A percentile compares a stretch with the other conserved stretches of the same genome.
phyloP scores from a whole-genome alignment of 2,797 vertebrate species.

The Lemur catta region DNA sequence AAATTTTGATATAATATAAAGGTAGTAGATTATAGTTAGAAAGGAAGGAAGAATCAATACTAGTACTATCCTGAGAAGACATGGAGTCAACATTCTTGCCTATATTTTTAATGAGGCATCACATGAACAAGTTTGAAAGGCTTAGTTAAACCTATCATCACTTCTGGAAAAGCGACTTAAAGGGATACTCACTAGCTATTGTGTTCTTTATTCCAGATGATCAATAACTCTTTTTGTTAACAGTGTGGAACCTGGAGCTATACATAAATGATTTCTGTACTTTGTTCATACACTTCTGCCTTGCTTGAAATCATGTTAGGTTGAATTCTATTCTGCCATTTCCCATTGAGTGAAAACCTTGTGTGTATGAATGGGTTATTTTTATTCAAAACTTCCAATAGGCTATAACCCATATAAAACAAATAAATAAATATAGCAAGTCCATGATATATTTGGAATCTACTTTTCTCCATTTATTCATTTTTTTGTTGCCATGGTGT shows the following conservation, averaged over 20 bases:
- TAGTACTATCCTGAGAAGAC: neutral
- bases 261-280: neutral
- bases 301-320: neutral
- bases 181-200: neutral
- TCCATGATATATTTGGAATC: neutral
- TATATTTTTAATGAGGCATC: neutral
- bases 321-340: neutral
- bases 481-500: neutral
- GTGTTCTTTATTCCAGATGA: neutral
- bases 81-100: neutral
- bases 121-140: neutral
- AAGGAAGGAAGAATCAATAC: neutral
- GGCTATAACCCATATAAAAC: neutral
- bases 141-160: neutral
- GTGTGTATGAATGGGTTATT: neutral
- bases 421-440: neutral
- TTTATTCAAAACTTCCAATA: neutral
- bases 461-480: neutral
- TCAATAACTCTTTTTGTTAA: neutral
- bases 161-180: neutral
- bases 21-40: neutral
- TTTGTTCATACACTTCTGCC: neutral
- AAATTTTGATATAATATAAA: neutral
- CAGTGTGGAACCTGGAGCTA: neutral
- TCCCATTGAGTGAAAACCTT: neutral